Evolutionary conservation across 2,888 invertebrate species (phyloP).

Genomic region (Hymenopus coronatus): DNA sequence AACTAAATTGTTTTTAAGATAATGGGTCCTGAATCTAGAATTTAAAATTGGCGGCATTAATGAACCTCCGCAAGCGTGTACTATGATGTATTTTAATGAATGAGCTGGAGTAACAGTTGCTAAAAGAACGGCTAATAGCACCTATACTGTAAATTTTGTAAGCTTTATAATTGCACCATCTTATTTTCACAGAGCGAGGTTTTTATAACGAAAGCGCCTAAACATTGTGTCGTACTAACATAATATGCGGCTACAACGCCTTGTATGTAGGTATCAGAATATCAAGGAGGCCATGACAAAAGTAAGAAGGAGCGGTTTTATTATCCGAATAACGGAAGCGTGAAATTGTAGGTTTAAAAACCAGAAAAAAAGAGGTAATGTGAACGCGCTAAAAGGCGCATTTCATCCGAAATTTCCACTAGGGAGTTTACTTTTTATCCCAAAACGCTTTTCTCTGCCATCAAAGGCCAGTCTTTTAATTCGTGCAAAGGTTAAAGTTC

Average conservation of each 20-base stretch:
- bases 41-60: too few relatives aligned
- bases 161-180: too few relatives aligned
- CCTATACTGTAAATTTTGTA: too few relatives aligned
- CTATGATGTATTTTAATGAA: too few relatives aligned
- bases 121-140: too few relatives aligned
- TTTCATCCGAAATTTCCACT: neutral
- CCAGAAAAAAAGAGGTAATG: neutral
- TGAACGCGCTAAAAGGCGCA: neutral
- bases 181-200: too few relatives aligned
- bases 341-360: neutral
- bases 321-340: neutral
- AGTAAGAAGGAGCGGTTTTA: neutral
- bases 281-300: neutral
- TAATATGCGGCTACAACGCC: neutral
- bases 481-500: neutral
- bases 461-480: neutral
- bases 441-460: neutral
- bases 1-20: too few relatives aligned
- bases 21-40: too few relatives aligned
- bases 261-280: neutral
- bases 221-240: too few relatives aligned
- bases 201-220: too few relatives aligned
- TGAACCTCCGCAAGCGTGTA: too few relatives aligned
- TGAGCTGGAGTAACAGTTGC: too few relatives aligned
- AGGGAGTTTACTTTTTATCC: neutral